Evolutionary conservation across 2,888 invertebrate species (phyloP), one percentile per base, ranked within the genome.

Genomic region (Metopia argyrocephala): DNA sequence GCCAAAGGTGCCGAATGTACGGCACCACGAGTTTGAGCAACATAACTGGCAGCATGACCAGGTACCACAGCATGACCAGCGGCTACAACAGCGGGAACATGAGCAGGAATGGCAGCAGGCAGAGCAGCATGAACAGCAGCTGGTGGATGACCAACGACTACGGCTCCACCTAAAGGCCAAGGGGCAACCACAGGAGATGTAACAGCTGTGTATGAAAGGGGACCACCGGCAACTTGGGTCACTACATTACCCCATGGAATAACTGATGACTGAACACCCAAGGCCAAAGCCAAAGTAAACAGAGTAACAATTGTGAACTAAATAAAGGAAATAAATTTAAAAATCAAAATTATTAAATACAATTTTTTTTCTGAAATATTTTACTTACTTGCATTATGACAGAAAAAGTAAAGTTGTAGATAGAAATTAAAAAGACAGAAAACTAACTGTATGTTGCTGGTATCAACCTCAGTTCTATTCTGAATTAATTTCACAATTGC

Each of bases 231-330:
- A 20, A 85, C 57, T 79, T 84, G 71, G 50, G 82, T 80, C n/a
- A 76, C 45, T 21, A 82, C 85, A 31, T 84, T 85, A 70, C 86
- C 87, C 85, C 83, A 84, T 20, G 88, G 87, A 73, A 87, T 83
- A 73, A 88, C 79, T 5, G 89, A 88, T 12, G 88, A 86, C 83
- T 90, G 87, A 20, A 85, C 87, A 76, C 88, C 87, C 85, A 88
- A 83, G 84, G 87, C 87, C 52, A 90, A 86, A 79, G 88, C 89
- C 85, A 90, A 85, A 78, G 87, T 86, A 83, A 87, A 85, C 83
- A 89, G 84, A 78, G 84, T 79, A 46, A 85, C 83, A 65, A 38
- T 38, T 3, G 15, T 3, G 38, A 38, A 38, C 38, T 38, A 6
- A 3, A 12, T 38, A 12, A 3, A 38, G 3, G 3, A 38, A 38